Base-by-base conservation (phyloP, 1,140 invertebrate genomes). In the Drosophila ogumai region DNA sequence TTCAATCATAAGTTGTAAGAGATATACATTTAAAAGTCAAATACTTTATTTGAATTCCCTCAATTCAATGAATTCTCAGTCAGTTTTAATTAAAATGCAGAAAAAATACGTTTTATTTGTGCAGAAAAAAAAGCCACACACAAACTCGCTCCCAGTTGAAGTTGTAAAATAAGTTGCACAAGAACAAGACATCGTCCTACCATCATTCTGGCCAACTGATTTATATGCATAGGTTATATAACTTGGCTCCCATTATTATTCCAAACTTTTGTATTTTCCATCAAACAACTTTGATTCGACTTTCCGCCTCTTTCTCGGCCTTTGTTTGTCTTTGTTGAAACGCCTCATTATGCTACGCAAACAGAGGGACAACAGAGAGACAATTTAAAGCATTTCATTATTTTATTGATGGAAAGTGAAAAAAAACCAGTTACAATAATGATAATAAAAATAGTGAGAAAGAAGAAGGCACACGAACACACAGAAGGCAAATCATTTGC, bases 341-440 rank as follows among this genome's bases (percentile, higher is more conserved):
- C 38, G 36, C 38, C 68, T 56, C 66, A 59, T 79, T 79, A 73
- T 65, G 55, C 49, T 59, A 31, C 10, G 40, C 47, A 72, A 52
- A 73, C 32, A 54, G 47, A 22, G 50, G 8, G 32, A 10, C 49
- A 44, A 19, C 17, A 19, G 28, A 19, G 28, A 36, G 67, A 41
- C 46, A 46, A 38, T 74, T 66, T 40, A 41, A 55, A 40, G 46
- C 58, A 61, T 59, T 80, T 69, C 82, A 74, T 85, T 74, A 74
- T 74, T 77, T 81, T 76, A 85, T 86, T 81, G 67, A 85, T 85
- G 74, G 85, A 85, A 86, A 86, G 81, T 74, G 82, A 86, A 86
- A 86, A 86, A 79, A 84, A 85, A 77, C 34, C 56, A 47, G 61
- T 36, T 60, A 76, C 31, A 60, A 49, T 43, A 49, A 55, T 7